These are phyloP conservation scores for Hipposideros larvatus DNA, from an alignment of 2,797 vertebrate species.

Conservation along the genomic window DNA sequence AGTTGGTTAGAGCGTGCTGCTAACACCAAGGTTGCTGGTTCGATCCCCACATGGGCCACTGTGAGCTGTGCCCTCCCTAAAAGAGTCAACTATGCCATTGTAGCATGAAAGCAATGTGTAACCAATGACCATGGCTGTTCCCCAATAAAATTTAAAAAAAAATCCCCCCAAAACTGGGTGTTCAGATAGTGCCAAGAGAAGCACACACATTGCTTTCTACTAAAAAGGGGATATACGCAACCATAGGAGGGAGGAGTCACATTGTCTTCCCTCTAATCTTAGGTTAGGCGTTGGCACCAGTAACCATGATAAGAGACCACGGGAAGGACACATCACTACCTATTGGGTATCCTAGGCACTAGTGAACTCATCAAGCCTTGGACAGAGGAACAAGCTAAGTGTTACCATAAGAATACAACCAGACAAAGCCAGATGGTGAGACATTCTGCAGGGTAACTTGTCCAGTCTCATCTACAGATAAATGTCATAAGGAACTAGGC, in stretches of 20 bases:
- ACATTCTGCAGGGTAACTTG: neutral
- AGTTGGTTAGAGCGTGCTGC: no score
- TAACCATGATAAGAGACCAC: neutral
- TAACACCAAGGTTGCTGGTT: no score
- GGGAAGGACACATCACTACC: neutral
- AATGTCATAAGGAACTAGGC: neutral
- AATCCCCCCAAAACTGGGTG: neutral
- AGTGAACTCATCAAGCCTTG: neutral
- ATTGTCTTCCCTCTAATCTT: neutral
- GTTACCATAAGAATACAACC: neutral
- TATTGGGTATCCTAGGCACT: neutral
- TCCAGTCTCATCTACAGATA: neutral
- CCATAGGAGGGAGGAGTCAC: neutral
- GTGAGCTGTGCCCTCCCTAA: no score
- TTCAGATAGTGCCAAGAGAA: neutral
- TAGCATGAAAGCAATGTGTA: no score
- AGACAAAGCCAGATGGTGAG: neutral
- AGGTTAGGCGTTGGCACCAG: neutral
- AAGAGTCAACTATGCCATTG: no score
- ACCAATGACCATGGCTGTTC: no score
- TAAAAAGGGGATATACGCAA: neutral
- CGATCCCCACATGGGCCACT: no score
- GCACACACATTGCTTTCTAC: neutral
- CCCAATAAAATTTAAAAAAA: neutral
- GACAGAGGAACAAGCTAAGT: slow-evolving; percentile 3